Base-by-base conservation (phyloP, 2,888 invertebrate genomes). In the Platypus cylindrus region DNA sequence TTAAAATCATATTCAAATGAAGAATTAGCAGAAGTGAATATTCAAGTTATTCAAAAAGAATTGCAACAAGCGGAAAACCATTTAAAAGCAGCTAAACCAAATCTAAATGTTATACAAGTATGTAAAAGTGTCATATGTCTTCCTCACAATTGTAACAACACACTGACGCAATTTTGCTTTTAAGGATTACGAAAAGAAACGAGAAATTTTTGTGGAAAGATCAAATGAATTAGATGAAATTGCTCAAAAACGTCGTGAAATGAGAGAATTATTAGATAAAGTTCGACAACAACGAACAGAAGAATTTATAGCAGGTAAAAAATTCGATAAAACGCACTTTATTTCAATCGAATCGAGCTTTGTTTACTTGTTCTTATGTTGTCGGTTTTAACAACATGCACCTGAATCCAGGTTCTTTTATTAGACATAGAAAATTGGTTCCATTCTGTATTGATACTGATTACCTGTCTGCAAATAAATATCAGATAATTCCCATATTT, bases 211-310 rank as follows among this genome's bases (percentile, higher is more conserved):
- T 53, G 50, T 86, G 30, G 70, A 75, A 43, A 72, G 89, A 2
- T 77, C 80, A 0, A 69, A 73, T 0, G 87, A 90, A 44, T 59
- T 95, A 3, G 84, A 91, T 37, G 75, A 76, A 26, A 77, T 93
- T 2, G 89, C 86, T 0, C 65, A 65, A 0, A 70, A 76, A 43
- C 69, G 90, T 33, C 83, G 87, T 49, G 73, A 77, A 48, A 78
- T 87, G 65, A 67, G 85, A n/a, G 68, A 73, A 2, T 56, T 76
- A 2, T 74, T 71, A 47, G 78, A 79, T 37, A 68, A 70, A 37
- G 63, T 87, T 1, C 70, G 75, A 30, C 80, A 78, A 56, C 80
- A 73, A 50, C 70, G 86, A 17, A 74, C 70, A 36, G 70, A 68
- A 1, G 93, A 95, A 54, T 95, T 95, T 58, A 71, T 86, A 64